Base-by-base conservation (phyloP, 2,888 invertebrate genomes). In the Neoitamus cyanurus region DNA sequence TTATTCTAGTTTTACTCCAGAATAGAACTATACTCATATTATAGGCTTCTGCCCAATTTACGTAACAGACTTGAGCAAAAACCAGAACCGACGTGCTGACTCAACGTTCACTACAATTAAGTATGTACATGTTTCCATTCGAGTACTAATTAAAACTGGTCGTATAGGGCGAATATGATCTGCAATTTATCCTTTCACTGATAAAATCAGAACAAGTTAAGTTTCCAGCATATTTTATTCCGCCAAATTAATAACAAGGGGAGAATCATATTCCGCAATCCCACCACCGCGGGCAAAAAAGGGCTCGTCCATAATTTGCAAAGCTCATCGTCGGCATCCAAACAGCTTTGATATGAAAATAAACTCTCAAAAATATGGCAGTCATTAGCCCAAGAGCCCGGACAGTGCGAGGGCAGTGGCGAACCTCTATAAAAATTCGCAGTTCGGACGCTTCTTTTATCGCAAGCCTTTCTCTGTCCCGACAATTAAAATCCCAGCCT, bases 341-440 rank as follows among this genome's bases (percentile, higher is more conserved):
- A 70, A 84, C 83, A 70, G 46, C 83, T 85, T 84, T 84, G 85
- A 85, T 84, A 83, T 85, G 85, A 78, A 85, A 85, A 83, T 85
- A 85, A 85, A 83, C 84, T 85, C 73, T 78, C 78, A 80, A 30
- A 85, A 83, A 85, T 84, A 85, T 85, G 80, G 72, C 72, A 30
- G 77, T 85, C 85, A 85, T 85, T 85, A 85, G 82, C 82, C 68
- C 36, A 69, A 68, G 69, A 37, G 82, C 1, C 34, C 15, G 69
- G 82, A n/a, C 28, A 20, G 15, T 82, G 36, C 13, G 11, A 30
- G 58, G n/a, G 68, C 36, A 82, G 69, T 28, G 25, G 30, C 30
- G 48, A 69, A 68, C 37, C 69, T 42, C 25, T 37, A 68, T 69
- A 69, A 82, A 82, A 82, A 82, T 69, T 25, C 36, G 25, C 37